Evolutionary conservation across 2,888 invertebrate species (phyloP).

Genomic region (Sisyra terminalis): DNA sequence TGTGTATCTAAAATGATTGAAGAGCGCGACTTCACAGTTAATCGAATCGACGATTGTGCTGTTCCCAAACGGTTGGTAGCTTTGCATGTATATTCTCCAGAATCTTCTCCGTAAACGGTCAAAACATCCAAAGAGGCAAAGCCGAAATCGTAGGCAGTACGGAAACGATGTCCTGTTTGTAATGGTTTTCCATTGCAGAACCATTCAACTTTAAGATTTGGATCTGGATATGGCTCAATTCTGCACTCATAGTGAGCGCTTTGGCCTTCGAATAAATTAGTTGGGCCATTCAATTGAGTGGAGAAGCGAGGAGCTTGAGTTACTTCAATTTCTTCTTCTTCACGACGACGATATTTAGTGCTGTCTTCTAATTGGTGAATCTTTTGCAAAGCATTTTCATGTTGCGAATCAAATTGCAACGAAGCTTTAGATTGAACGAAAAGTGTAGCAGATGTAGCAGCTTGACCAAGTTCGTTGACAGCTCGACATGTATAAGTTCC

Average conservation of each 20-base stretch:
- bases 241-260: constrained; percentile 87
- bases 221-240: constrained; percentile 83
- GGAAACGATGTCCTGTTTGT: constrained; percentile 76
- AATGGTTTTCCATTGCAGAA: constrained; percentile 83
- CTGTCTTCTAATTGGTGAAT: constrained; percentile 73
- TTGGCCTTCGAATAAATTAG: constrained; percentile 71
- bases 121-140: constrained; percentile 92
- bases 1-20: constrained; percentile 80
- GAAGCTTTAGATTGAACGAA: constrained; percentile 81
- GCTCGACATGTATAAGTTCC: constrained; percentile 94
- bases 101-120: constrained; percentile 85
- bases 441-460: constrained; percentile 84
- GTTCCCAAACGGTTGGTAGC: constrained; percentile 76
- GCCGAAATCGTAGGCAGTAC: constrained; percentile 91
- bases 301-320: constrained; percentile 75
- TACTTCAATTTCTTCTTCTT: constrained; percentile 64
- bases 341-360: constrained; percentile 58
- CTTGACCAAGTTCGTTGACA: constrained; percentile 83
- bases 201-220: constrained; percentile 82
- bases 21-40: constrained; percentile 66
- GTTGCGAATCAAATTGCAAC: constrained; percentile 73
- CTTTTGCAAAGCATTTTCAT: constrained; percentile 76
- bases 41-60: constrained; percentile 62
- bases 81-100: constrained; percentile 79
- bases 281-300: constrained; percentile 72